Evolutionary conservation across 2,888 invertebrate species (phyloP).

Genomic region (Drosophila villosipedis): DNA sequence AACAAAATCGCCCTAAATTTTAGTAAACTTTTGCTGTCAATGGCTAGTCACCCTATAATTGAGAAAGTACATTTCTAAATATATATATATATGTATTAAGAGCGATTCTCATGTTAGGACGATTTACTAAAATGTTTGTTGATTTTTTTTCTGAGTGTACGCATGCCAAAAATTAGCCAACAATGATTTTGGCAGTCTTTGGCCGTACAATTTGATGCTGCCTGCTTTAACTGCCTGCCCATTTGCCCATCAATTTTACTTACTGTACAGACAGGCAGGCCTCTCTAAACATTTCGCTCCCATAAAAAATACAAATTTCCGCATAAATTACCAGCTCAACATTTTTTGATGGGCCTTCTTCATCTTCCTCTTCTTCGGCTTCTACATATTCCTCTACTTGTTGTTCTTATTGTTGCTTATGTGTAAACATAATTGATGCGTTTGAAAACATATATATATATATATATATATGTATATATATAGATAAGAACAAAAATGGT

Average conservation of each 20-base stretch:
- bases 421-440: slow-evolving; percentile 58
- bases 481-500: neutral
- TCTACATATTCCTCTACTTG: slow-evolving; percentile 3
- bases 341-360: slow-evolving; percentile 43
- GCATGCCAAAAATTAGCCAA: slow-evolving; percentile 60
- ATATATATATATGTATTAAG: too few relatives aligned
- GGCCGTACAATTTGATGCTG: slow-evolving; percentile 54
- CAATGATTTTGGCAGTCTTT: slow-evolving; percentile 41
- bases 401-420: slow-evolving; percentile 27
- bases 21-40: neutral
- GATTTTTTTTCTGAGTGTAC: neutral
- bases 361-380: slow-evolving; percentile 1
- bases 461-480: neutral
- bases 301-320: slow-evolving; percentile 77
- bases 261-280: slow-evolving; percentile 48
- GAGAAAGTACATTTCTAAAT: too few relatives aligned
- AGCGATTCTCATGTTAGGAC: too few relatives aligned
- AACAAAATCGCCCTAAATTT: neutral
- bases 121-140: neutral
- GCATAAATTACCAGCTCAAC: slow-evolving; percentile 75
- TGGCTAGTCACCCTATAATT: neutral
- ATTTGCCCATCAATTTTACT: slow-evolving; percentile 76
- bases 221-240: slow-evolving; percentile 70
- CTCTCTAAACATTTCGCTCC: slow-evolving; percentile 57
- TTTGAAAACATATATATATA: slow-evolving; percentile 13